Conservation (phyloP, 2,797 vertebrate genomes). For the Pteronotus mesoamericanus region DNA sequence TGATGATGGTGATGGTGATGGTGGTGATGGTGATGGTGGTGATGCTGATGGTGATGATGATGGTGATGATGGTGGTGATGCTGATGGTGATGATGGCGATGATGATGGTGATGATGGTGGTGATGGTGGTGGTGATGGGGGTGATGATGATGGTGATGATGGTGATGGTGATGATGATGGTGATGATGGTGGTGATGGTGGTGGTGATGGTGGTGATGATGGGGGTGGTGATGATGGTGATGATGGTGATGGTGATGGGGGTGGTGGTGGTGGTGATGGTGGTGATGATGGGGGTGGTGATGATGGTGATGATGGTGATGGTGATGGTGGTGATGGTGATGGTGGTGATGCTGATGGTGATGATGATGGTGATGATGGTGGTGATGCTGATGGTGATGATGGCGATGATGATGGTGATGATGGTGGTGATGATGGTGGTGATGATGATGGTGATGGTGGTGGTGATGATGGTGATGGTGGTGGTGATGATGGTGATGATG, state of each 20-base stretch:
- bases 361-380: neutral
- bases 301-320: too few species aligned
- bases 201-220: too few species aligned
- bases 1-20: neutral
- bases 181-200: neutral
- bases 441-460: neutral
- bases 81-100: neutral
- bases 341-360: too few species aligned
- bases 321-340: too few species aligned
- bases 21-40: neutral
- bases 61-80: neutral
- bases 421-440: neutral
- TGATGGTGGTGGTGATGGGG: neutral
- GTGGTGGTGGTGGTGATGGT: too few species aligned
- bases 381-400: too few species aligned
- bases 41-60: neutral
- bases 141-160: neutral
- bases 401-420: too few species aligned
- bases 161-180: neutral
- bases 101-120: too few species aligned
- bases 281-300: too few species aligned
- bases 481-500: too few species aligned
- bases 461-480: fast-evolving
- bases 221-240: too few species aligned
- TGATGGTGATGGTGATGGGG: neutral